A percentile compares a stretch with the other conserved stretches of the same genome.
Evolutionary conservation across 2,888 invertebrate species (phyloP).

Genomic region (Salticus scenicus): DNA sequence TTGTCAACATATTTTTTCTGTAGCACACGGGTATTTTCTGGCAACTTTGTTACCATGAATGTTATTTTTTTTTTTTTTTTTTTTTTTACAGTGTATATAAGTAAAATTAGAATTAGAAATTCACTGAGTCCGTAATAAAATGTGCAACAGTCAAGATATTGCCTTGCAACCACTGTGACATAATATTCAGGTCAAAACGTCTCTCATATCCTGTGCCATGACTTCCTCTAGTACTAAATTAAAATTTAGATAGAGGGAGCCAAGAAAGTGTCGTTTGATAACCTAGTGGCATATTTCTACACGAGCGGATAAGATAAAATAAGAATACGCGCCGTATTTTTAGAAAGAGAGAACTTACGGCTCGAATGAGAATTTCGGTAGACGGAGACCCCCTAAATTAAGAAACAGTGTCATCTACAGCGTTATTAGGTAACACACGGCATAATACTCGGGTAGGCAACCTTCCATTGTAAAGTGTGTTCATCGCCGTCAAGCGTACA

Average conservation of each 20-base stretch:
- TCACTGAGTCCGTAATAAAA: no score
- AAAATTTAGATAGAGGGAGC: neutral
- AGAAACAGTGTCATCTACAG: neutral
- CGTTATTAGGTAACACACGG: constrained; percentile 1
- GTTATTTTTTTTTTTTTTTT: no score
- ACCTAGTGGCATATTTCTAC: constrained; percentile 35
- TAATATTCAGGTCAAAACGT: neutral
- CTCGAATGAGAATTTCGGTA: neutral
- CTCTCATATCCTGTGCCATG: neutral
- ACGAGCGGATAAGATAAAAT: constrained; percentile 6
- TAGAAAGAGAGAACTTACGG: neutral
- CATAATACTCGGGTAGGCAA: neutral
- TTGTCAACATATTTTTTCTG: no score
- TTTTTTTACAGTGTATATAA: no score
- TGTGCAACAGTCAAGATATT: no score
- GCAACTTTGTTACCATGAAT: no score
- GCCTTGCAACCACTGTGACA: neutral
- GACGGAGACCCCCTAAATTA: constrained; percentile 6
- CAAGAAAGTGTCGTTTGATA: constrained; percentile 20
- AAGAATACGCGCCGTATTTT: constrained; percentile 4
- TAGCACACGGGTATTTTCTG: no score
- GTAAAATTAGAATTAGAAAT: no score
- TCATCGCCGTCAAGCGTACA: neutral
- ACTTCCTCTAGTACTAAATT: neutral
- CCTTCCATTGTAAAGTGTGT: neutral